phyloP scores from a whole-genome alignment of 2,797 vertebrate genomes.

The Oreochromis grahami region DNA sequence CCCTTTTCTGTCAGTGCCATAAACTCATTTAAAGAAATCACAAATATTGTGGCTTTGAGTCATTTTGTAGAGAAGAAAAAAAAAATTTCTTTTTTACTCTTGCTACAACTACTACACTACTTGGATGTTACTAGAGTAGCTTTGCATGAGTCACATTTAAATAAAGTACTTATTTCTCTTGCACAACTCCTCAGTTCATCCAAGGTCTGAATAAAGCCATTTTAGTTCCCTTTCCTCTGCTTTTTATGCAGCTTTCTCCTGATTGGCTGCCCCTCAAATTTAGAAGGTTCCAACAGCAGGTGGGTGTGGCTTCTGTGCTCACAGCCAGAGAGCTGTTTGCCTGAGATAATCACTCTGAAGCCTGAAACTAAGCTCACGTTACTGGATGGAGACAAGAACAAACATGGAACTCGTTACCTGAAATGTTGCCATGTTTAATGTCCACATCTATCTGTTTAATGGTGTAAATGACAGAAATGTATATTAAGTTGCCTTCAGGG shows the following conservation, averaged over 20 bases:
- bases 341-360: neutral
- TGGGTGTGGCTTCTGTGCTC: neutral
- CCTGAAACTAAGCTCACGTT: neutral
- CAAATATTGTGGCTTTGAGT: neutral
- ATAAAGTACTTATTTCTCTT: neutral
- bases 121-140: neutral
- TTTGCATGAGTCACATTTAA: neutral
- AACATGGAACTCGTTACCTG: neutral
- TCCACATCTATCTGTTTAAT: neutral
- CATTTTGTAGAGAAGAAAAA: neutral
- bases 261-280: neutral
- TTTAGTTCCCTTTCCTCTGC: neutral
- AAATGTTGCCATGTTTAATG: neutral
- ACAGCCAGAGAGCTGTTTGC: neutral
- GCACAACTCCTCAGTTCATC: neutral
- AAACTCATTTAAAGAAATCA: neutral
- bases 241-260: neutral
- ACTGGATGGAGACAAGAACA: neutral
- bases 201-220: neutral
- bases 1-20: neutral
- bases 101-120: neutral
- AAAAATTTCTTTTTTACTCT: neutral
- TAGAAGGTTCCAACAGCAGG: neutral
- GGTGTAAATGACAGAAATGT: fast-evolving
- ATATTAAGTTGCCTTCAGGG: fast-evolving